A percentile compares a stretch with the other conserved stretches of the same genome.
These are phyloP conservation scores for Conus betulinus DNA, from an alignment of 1,140 invertebrate genomes.

Conservation along the genomic window DNA sequence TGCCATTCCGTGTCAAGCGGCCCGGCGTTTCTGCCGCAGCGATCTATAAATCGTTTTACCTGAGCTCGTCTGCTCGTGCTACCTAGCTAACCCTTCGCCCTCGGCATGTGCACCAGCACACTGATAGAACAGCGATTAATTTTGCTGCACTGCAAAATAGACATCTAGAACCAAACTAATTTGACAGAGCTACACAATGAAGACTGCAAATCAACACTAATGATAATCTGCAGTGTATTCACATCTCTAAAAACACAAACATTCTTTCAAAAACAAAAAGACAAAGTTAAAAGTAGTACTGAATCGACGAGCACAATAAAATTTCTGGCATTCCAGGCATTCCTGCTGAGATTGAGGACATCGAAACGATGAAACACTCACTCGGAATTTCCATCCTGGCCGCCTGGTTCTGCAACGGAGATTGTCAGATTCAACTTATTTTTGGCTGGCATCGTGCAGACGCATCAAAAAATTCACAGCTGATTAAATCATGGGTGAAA, in stretches of 20 bases:
- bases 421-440: conserved; percentile 95
- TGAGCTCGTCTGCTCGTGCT: conserved; percentile 5
- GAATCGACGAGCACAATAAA: not conserved
- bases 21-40: not conserved
- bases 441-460: conserved; percentile 78
- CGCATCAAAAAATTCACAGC: conserved; percentile 8
- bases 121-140: not conserved
- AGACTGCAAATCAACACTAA: not conserved
- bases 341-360: conserved; percentile 3
- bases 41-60: conserved; percentile 6
- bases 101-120: not conserved
- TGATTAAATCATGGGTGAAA: conserved; percentile 34
- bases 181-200: not conserved
- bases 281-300: not conserved
- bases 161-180: not conserved
- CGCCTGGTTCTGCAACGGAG: conserved; percentile 84
- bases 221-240: too few species aligned
- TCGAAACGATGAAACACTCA: conserved; percentile 41
- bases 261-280: not conserved
- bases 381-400: conserved; percentile 45
- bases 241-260: too few species aligned
- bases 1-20: not conserved
- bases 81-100: not conserved
- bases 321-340: conserved; percentile 20
- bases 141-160: not conserved